These are phyloP conservation scores for Umimayanthus chanpuru DNA, from an alignment of 92 coral and sea anemone species.

Conservation along the genomic window DNA sequence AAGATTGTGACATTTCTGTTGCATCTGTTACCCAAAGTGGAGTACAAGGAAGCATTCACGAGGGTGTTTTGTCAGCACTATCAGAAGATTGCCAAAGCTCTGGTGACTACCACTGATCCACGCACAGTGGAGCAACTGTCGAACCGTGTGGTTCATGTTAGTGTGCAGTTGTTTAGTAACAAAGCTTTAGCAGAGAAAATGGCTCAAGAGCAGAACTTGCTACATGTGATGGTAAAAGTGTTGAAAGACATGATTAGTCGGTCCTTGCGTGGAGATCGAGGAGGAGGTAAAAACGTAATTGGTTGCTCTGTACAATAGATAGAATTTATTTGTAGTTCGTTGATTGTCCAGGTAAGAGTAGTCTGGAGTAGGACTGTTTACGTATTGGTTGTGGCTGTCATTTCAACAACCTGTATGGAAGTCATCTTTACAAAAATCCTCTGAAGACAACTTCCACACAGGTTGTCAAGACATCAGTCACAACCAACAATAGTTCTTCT, in stretches of 20 bases:
- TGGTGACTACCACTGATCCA: constrained; percentile 69
- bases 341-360: too few species aligned
- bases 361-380: too few species aligned
- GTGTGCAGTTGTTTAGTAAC: constrained; percentile 98
- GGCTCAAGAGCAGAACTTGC: constrained; percentile 90
- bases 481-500: too few species aligned
- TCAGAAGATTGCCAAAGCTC: constrained; percentile 91
- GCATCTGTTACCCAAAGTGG: constrained; percentile 85
- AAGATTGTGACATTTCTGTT: constrained; percentile 96
- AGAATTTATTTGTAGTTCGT: too few species aligned
- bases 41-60: constrained; percentile 93
- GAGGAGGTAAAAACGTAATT: constrained; percentile 69
- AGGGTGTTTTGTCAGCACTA: constrained; percentile 92
- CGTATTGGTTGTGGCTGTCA: too few species aligned
- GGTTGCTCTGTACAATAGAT: neutral
- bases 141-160: constrained; percentile 94
- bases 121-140: constrained; percentile 90
- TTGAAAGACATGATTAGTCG: constrained; percentile 94
- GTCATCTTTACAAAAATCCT: too few species aligned
- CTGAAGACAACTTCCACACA: too few species aligned
- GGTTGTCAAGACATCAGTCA: too few species aligned
- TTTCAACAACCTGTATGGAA: too few species aligned
- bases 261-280: constrained; percentile 70
- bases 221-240: constrained; percentile 96
- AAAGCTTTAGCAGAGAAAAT: constrained; percentile 88